phyloP scores from a whole-genome alignment of 2,797 vertebrate species.

The Dermochelys coriacea region DNA sequence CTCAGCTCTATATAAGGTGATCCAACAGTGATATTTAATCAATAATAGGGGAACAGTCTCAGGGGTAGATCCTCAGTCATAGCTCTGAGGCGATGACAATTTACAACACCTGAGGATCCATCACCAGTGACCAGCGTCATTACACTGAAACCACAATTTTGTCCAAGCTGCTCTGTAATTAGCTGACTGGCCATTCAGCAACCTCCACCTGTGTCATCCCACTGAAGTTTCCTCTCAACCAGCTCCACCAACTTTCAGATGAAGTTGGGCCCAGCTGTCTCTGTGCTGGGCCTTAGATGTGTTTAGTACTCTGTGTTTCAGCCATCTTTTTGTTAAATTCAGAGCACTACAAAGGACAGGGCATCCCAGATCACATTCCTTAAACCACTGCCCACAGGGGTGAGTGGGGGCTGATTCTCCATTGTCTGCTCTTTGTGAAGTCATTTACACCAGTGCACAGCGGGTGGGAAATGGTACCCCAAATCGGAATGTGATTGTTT shows the following conservation, averaged over 20 bases:
- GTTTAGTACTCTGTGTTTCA: not conserved
- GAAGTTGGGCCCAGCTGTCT: not conserved
- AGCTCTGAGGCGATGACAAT: not conserved
- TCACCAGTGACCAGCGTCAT: not conserved
- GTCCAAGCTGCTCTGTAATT: not conserved
- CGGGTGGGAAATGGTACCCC: no score
- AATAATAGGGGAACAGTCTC: not conserved
- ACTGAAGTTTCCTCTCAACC: not conserved
- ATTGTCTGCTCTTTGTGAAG: not conserved
- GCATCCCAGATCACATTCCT: not conserved
- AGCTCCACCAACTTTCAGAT: not conserved
- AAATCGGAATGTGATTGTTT: not conserved
- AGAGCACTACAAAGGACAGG: rapidly evolving
- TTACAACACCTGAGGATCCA: not conserved
- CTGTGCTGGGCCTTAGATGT: not conserved
- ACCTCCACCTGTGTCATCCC: not conserved
- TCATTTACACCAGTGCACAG: no score
- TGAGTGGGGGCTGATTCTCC: not conserved
- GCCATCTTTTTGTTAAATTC: not conserved
- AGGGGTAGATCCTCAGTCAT: not conserved
- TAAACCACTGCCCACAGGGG: not conserved
- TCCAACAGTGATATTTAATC: not conserved
- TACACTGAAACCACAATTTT: not conserved
- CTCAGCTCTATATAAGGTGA: not conserved
- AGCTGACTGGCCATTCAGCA: not conserved